Conservation (phyloP, 2,113 vertebrate species). For the Suncus etruscus region DNA sequence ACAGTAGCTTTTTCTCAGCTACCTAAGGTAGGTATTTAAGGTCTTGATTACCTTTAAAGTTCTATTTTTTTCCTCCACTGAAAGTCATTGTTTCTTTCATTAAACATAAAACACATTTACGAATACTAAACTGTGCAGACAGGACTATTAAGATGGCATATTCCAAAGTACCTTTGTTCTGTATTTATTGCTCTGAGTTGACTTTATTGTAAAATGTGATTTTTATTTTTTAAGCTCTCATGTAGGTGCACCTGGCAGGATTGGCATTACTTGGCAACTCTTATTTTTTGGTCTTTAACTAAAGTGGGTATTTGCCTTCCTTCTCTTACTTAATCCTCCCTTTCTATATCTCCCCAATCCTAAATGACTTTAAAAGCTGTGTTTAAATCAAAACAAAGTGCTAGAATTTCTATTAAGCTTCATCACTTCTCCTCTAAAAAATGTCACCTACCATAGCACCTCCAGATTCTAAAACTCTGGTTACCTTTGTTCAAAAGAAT, state of each 20-base stretch:
- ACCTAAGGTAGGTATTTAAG: slow-evolving; percentile 87
- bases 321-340: background rate
- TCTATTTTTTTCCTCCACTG: slow-evolving; percentile 87
- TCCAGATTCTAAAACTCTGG: background rate
- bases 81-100: slow-evolving; percentile 88
- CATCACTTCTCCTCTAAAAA: background rate
- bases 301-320: slow-evolving; percentile 17
- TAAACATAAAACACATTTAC: slow-evolving; percentile 86
- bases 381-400: slow-evolving; percentile 48
- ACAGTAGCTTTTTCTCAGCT: slow-evolving; percentile 86
- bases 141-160: slow-evolving; percentile 83
- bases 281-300: slow-evolving; percentile 16
- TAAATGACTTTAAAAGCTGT: background rate
- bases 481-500: slow-evolving; percentile 60
- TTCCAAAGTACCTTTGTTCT: slow-evolving; percentile 82
- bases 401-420: slow-evolving; percentile 1
- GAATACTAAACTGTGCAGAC: slow-evolving; percentile 79
- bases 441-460: background rate
- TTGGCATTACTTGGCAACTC: slow-evolving; percentile 15
- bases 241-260: slow-evolving; percentile 36
- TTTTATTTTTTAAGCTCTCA: slow-evolving; percentile 73
- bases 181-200: slow-evolving; percentile 71
- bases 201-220: slow-evolving; percentile 70
- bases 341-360: background rate
- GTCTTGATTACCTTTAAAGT: slow-evolving; percentile 88